Conservation (phyloP, 2,113 vertebrate genomes). For the Chaetodon trifascialis region DNA sequence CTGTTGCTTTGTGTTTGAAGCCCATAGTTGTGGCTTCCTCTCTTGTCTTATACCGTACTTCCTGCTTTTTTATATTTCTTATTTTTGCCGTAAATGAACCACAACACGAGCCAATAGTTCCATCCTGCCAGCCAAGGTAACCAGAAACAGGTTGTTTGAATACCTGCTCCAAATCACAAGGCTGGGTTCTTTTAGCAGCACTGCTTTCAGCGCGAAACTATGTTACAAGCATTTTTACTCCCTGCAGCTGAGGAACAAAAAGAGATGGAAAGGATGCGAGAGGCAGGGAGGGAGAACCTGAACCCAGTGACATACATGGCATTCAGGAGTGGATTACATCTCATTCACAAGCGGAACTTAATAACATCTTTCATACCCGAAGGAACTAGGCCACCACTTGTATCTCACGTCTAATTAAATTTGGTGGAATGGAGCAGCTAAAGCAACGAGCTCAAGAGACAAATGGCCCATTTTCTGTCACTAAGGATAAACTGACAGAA, state of each 20-base stretch:
- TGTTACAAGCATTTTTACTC: not conserved
- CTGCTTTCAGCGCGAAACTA: not conserved
- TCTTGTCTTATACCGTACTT: not conserved
- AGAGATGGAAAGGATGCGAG: not conserved
- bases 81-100: not conserved
- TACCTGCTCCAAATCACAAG: not conserved
- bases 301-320: constrained; percentile 1
- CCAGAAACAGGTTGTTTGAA: constrained; percentile 2
- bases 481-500: not conserved
- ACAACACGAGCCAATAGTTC: not conserved
- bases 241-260: not conserved
- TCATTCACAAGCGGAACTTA: constrained; percentile 23
- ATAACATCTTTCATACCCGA: constrained; percentile 18
- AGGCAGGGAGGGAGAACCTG: not conserved
- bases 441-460: not conserved
- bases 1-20: not conserved
- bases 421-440: not conserved
- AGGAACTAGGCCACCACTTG: constrained; percentile 31
- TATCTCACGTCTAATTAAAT: constrained; percentile 26
- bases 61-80: not conserved
- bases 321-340: constrained; percentile 23
- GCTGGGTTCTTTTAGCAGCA: not conserved
- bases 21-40: not conserved
- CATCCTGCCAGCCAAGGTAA: not conserved
- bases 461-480: not conserved